These are phyloP conservation scores for Scopus umbretta DNA, from an alignment of 2,113 vertebrate genomes.

Conservation along the genomic window DNA sequence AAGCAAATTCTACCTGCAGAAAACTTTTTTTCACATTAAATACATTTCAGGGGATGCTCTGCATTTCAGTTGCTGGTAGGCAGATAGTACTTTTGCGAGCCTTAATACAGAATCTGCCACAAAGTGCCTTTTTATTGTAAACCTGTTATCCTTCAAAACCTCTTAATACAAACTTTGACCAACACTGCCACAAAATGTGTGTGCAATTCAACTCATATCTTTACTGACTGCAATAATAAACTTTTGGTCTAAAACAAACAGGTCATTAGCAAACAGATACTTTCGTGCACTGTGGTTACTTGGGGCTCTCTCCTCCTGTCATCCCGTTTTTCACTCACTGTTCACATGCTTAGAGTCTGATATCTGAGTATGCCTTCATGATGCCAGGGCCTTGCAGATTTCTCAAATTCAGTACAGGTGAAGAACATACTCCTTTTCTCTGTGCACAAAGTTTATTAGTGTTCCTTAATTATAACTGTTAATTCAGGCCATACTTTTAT, in stretches of 20 bases:
- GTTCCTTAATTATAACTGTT: neutral
- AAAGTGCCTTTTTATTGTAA: neutral
- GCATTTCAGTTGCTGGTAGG: neutral
- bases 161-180: neutral
- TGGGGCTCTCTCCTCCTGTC: neutral
- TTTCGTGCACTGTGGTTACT: neutral
- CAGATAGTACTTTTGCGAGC: neutral
- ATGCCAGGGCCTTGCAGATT: neutral
- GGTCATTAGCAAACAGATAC: constrained; percentile 38
- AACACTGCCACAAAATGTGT: neutral
- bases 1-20: constrained; percentile 30
- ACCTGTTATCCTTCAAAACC: neutral
- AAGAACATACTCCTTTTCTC: neutral
- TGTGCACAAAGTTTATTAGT: neutral
- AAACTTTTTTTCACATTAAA: neutral
- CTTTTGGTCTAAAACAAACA: constrained; percentile 55
- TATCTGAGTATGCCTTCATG: neutral
- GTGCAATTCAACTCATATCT: constrained; percentile 34
- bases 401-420: neutral
- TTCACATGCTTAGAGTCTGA: neutral
- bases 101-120: neutral
- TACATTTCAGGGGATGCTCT: neutral
- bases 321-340: neutral
- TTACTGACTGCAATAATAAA: constrained; percentile 47
- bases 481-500: neutral